These are phyloP conservation scores for Drosophila melanogaster DNA, from an alignment of 1,140 invertebrate genomes.

Conservation along the genomic window DNA sequence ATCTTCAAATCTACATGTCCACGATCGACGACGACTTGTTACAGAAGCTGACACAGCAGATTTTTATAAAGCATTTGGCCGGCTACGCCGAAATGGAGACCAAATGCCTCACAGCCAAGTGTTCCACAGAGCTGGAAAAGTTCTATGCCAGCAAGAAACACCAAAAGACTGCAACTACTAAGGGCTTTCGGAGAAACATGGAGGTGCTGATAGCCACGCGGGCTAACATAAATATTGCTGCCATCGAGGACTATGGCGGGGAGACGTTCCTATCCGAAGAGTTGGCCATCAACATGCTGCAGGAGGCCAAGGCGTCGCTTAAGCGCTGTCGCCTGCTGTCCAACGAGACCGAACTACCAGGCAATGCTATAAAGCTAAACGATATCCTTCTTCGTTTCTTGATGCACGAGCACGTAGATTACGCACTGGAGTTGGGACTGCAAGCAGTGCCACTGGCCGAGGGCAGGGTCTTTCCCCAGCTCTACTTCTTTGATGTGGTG, in stretches of 20 bases:
- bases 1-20: constrained; percentile 90
- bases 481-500: constrained; percentile 97
- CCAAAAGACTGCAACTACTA: constrained; percentile 95
- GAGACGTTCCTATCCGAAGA: constrained; percentile 99
- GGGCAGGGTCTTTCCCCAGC: constrained; percentile 91
- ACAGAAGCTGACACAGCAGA: constrained; percentile 91
- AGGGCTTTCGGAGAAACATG: constrained; percentile 95
- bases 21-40: constrained; percentile 93
- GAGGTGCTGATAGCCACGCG: constrained; percentile 96
- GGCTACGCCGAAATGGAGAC: constrained; percentile 90
- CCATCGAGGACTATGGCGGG: constrained; percentile 97
- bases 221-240: constrained; percentile 96
- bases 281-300: constrained; percentile 96
- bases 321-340: constrained; percentile 95
- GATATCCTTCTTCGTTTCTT: constrained; percentile 95
- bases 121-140: constrained; percentile 89
- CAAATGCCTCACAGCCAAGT: constrained; percentile 91
- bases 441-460: constrained; percentile 96
- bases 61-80: constrained; percentile 93
- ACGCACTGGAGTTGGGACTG: constrained; percentile 96
- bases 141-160: constrained; percentile 98
- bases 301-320: constrained; percentile 96
- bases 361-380: constrained; percentile 93
- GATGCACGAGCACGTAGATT: constrained; percentile 97
- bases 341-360: constrained; percentile 90